Base-by-base conservation (phyloP, 2,888 invertebrate genomes). In the Amiota minor region DNA sequence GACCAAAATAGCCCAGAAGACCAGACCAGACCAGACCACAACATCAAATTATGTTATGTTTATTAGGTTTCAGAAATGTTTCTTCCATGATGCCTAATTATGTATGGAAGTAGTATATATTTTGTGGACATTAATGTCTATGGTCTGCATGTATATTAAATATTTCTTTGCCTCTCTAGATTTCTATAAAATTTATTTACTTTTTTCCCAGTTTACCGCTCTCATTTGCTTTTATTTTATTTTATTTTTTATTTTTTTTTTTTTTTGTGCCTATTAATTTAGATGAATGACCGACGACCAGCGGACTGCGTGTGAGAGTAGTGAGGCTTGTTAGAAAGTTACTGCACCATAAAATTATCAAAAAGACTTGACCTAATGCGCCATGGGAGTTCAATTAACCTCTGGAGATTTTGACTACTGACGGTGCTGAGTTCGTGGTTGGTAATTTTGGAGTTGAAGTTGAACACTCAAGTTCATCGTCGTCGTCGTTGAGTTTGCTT, bases 261-360 rank as follows among this genome's bases (percentile, higher is more conserved):
- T 65, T 46, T 65, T 20, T 50, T 16, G n/a, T 20, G 53, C 67
- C 81, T 79, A 85, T 35, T 83, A 85, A 83, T 85, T 85, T 84
- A 83, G 83, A 85, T 82, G 83, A 85, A 83, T 84, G 86, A 84
- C 81, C 86, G 75, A 59, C 11, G 18, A 20, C 11, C 10, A 59
- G 71, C 14, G 56, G 45, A 35, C 35, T 6, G 35, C 35, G 35
- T 35, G 35, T 35, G 35, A 35, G 35, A 35, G 6, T 35, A 16
- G 49, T 49, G 16, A 35, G 59, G 61, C 75, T 74, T 73, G 78
- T 80, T 82, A 83, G 82, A 83, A 83, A 83, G 82, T 82, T 83
- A 85, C 84, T 84, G 81, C 83, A 82, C 79, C 84, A 82, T 79
- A 84, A 80, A 74, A 77, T 65, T 65, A 16, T 12, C 59, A 59